phyloP scores from a whole-genome alignment of 2,888 invertebrate genomes.

The Sesamia inferens region DNA sequence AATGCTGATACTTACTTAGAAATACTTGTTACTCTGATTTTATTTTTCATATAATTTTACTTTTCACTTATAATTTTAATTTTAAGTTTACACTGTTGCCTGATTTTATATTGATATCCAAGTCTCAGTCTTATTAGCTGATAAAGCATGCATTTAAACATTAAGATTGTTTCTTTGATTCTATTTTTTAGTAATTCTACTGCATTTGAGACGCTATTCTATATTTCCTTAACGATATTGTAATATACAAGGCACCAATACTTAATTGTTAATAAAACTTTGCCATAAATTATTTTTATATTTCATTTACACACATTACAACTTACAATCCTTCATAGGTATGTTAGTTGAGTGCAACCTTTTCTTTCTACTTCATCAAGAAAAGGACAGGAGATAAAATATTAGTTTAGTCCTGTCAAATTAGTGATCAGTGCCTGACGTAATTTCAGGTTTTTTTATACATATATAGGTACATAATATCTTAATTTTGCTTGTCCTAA shows the following conservation, averaged over 20 bases:
- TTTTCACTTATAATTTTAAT: too few species aligned
- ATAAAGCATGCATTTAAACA: conserved; percentile 58
- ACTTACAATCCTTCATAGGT: background rate
- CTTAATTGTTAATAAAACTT: conserved; percentile 82
- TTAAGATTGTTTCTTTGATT: conserved; percentile 52
- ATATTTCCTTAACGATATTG: conserved; percentile 61
- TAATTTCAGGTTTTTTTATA: too few species aligned
- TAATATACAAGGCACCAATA: conserved; percentile 77
- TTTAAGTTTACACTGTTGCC: conserved; percentile 48
- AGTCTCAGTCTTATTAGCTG: conserved; percentile 29
- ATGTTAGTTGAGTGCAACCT: background rate
- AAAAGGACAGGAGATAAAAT: too few species aligned
- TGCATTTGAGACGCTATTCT: conserved; percentile 60
- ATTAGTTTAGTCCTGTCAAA: too few species aligned
- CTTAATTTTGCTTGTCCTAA: too few species aligned
- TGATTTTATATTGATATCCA: conserved; percentile 34
- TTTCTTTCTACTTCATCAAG: too few species aligned
- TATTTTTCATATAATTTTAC: background rate
- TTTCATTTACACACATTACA: conserved; percentile 29
- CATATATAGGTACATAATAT: too few species aligned
- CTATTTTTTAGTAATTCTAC: conserved; percentile 50
- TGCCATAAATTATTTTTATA: conserved; percentile 43
- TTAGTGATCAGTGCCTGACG: too few species aligned
- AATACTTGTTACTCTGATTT: background rate
- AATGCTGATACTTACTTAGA: background rate